Conservation (phyloP, 2,888 invertebrate genomes). For the Epicampocera succincta region DNA sequence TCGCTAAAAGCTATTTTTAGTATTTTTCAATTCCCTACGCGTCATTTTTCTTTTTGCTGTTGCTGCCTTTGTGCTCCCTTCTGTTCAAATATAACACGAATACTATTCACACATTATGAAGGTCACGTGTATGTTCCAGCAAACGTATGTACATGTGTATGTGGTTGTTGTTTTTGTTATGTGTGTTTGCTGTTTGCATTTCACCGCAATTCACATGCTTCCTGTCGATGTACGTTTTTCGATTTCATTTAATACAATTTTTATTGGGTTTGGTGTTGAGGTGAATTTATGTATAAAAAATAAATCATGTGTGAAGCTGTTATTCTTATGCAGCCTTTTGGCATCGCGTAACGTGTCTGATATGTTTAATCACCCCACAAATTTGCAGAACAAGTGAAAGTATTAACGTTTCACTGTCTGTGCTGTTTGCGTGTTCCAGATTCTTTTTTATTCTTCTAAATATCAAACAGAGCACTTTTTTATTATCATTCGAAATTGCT, state of each 20-base stretch:
- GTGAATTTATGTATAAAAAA: constrained; percentile 74
- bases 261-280: constrained; percentile 68
- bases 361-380: constrained; percentile 79
- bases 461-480: no score
- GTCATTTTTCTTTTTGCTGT: constrained; percentile 24
- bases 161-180: constrained; percentile 32
- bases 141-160: constrained; percentile 1
- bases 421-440: constrained; percentile 35
- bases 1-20: constrained; percentile 52
- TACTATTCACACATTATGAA: not conserved
- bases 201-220: constrained; percentile 69
- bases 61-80: constrained; percentile 50
- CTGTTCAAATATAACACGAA: constrained; percentile 35
- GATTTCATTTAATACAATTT: constrained; percentile 16
- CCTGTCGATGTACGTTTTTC: constrained; percentile 51
- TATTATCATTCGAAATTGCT: no score
- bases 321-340: constrained; percentile 72
- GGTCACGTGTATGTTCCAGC: not conserved
- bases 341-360: constrained; percentile 73
- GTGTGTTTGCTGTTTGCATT: constrained; percentile 70
- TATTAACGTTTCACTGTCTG: constrained; percentile 63
- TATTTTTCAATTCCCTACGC: constrained; percentile 45
- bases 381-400: constrained; percentile 70
- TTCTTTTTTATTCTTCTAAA: not conserved
- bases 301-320: constrained; percentile 81